Evolutionary conservation across 2,113 vertebrate genomes (phyloP), one percentile per base, ranked within the genome.

Genomic region (Pedionomus torquatus): DNA sequence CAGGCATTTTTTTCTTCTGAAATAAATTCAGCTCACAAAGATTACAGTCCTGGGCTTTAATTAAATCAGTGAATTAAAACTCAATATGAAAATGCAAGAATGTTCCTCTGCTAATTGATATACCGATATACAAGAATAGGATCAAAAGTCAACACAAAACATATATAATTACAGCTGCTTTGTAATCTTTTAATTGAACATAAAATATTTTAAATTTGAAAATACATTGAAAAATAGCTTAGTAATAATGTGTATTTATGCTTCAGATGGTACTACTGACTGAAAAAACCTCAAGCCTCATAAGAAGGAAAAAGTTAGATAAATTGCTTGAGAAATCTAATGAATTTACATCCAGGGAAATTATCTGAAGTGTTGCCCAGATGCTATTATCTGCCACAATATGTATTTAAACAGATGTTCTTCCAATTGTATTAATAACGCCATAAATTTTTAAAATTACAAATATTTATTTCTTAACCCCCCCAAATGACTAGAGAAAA

Each of bases 401-500:
- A 66, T 30, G 18, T 30, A 88, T 79, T 91, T 83, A 76, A 91
- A 89, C 20, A n/a, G 30, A 48, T 89, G 21, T 95, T 96, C 60
- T 95, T 82, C 54, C 51, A 92, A 58, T 43, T 93, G 78, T 33
- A 96, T 88, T 88, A 17, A 61, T 90, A 94, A 95, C 78, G 65
- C 55, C 90, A 94, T 65, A 90, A 39, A 68, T 96, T 95, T 97
- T 95, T 83, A 28, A 76, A 87, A 96, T 91, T 52, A 90, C 82
- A 96, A 96, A 88, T 96, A 93, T 83, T 97, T 96, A 85, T 97
- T 97, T 95, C 70, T 96, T 97, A 96, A 97, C 95, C 64, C 79
- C 81, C 46, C 92, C 96, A 97, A 89, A 83, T 77, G 54, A 94
- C 44, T 70, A 91, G 65, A 91, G 83, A 58, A 96, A 97, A 89